Evolutionary conservation across 2,888 invertebrate genomes (phyloP), one percentile per base, ranked within the genome.

Genomic region (Scrobipalpa costella): DNA sequence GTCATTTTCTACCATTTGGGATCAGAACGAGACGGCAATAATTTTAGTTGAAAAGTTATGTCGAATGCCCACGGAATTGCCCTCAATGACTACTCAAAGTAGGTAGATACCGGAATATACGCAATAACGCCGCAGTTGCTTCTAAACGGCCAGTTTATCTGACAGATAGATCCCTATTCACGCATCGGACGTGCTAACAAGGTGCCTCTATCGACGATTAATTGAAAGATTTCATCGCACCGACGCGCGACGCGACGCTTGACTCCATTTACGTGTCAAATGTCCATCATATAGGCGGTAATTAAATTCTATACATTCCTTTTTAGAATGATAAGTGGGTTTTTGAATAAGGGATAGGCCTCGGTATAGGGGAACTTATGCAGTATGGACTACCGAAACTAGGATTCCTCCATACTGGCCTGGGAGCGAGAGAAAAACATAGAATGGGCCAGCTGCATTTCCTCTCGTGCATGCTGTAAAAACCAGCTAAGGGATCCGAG

Each of bases 131-230:
- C 62, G 49, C 63, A 62, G 47, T 62, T 65, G 60, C 55, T 66
- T 63, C 69, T 60, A 71, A 67, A 68, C 62, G 69, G 71, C 68
- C 63, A 69, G 65, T 71, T 71, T 62, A 67, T 63, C 63, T 61
- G 63, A 63, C 64, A 58, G 61, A 62, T 64, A 58, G 64, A 62
- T 65, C 60, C 61, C 63, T 64, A 65, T 63, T 67, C 62, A 66
- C 57, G 34, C 59, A 59, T 15, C 50, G 44, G 47, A 62, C 62
- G 57, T 61, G 63, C 64, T 70, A 71, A 70, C 68, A 66, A 68
- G 63, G 62, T 44, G 65, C 62, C 67, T 65, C 63, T 34, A 40
- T 50, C 19, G 27, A 38, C 21, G 13, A 59, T 63, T 63, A 59
- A 63, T 63, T 63, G 62, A 47, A 62, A 40, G 60, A 49, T 60